Conservation (phyloP, 1,140 invertebrate species). For the Drosophila guanche region DNA sequence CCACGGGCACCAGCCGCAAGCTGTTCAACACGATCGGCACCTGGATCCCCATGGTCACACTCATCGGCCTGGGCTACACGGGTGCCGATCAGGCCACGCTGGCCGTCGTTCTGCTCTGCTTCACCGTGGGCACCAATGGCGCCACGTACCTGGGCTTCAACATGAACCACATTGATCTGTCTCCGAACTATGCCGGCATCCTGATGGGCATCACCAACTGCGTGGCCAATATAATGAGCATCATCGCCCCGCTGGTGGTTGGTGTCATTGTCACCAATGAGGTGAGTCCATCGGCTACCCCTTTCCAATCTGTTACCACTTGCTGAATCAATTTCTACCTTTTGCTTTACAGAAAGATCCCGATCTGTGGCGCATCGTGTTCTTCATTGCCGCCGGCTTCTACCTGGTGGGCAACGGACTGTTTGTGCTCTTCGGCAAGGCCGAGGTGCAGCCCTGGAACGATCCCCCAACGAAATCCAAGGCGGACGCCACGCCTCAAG, state of each 20-base stretch:
- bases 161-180: constrained; percentile 90
- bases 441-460: constrained; percentile 88
- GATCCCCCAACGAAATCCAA: constrained; percentile 81
- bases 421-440: constrained; percentile 88
- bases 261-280: constrained; percentile 87
- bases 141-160: constrained; percentile 89
- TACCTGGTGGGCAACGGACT: constrained; percentile 88
- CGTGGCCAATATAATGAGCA: constrained; percentile 89
- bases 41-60: constrained; percentile 86
- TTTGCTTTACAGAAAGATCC: constrained; percentile 84
- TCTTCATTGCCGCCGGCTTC: constrained; percentile 89
- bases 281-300: constrained; percentile 81
- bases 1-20: constrained; percentile 86
- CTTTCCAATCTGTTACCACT: background rate
- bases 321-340: background rate
- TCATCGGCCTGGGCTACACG: constrained; percentile 87
- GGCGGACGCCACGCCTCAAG: constrained; percentile 61
- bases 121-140: constrained; percentile 91
- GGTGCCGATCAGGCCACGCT: constrained; percentile 83
- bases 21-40: constrained; percentile 88
- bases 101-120: constrained; percentile 86
- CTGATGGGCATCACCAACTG: constrained; percentile 90
- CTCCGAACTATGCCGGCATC: constrained; percentile 90
- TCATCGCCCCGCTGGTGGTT: constrained; percentile 88
- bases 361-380: constrained; percentile 89